Base-by-base conservation (phyloP, 1,140 invertebrate genomes). In the Delia radicum region DNA sequence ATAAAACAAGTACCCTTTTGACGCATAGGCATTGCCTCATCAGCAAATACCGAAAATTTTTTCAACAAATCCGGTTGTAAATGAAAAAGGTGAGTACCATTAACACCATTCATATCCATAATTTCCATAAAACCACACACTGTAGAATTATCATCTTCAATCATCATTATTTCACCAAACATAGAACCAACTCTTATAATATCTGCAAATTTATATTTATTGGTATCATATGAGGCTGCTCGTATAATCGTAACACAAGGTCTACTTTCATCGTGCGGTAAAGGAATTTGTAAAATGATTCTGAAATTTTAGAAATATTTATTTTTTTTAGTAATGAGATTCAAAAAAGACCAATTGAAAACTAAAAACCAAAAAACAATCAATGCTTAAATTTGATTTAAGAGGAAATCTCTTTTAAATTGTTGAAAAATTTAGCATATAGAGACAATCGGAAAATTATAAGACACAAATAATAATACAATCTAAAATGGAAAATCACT, bases 21-120 rank as follows among this genome's bases (percentile, higher is more conserved):
- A 7, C 89, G 82, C n/a, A 90, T 82, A 4, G 89, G 89, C 75
- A 89, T 87, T 3, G 87, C 88, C 69, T 90, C 89, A 80, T 90
- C 88, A 76, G 86, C 86, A 28, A 88, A 87, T 0, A 85, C 83
- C 12, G 89, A 85, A 79, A 88, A 87, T 76, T 88, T 89, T 74
- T 88, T 88, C 78, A 89, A 83, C 13, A 87, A 27, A 21, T 86
- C 79, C 8, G 88, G 88, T 13, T 87, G 87, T 78, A 89, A 84
- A 78, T 88, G 87, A 42, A 88, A 77, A 24, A 88, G 83, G 80
- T 89, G 88, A 0, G 79, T 81, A 27, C 86, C 85, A 6, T 84
- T 86, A 0, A 88, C 79, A 3, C 85, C 85, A 63, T 82, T 79
- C 78, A 89, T 83, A 77, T 89, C 89, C 79, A 89, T 79, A 12